phyloP scores from a whole-genome alignment of 2,797 vertebrate genomes.

The Myiotriccus ornatus region DNA sequence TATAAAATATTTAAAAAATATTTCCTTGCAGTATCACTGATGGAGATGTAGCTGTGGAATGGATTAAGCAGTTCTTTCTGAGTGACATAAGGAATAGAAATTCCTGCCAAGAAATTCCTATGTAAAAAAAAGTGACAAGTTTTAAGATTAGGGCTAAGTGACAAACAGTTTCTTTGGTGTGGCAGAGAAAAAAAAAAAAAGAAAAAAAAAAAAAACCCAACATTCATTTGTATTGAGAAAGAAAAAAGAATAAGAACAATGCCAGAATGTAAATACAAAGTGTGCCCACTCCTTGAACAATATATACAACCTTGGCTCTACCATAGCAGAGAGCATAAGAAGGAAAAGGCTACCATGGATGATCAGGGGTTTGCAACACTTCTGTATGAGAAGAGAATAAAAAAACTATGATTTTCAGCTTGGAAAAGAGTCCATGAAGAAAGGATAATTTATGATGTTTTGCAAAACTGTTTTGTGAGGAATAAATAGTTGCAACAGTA shows the following conservation, averaged over 20 bases:
- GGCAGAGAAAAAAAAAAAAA: neutral
- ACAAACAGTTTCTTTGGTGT: neutral
- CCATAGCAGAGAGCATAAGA: neutral
- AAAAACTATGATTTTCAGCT: neutral
- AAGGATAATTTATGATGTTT: neutral
- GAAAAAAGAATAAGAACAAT: neutral
- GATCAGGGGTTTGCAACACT: neutral
- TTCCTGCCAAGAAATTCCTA: neutral
- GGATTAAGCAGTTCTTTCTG: neutral
- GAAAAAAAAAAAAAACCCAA: neutral
- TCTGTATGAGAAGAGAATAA: neutral
- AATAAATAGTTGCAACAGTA: neutral
- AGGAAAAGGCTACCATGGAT: neutral
- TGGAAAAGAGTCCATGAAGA: neutral
- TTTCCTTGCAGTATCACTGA: neutral
- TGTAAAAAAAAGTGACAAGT: neutral
- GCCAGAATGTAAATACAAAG: neutral
- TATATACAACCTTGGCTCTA: accelerated
- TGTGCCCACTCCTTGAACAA: neutral
- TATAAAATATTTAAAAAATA: neutral
- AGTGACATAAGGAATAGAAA: neutral
- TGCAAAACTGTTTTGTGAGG: neutral
- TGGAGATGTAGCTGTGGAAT: neutral
- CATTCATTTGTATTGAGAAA: neutral
- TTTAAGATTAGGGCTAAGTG: neutral